phyloP scores from a whole-genome alignment of 2,113 vertebrate species.

The Alectura lathami region DNA sequence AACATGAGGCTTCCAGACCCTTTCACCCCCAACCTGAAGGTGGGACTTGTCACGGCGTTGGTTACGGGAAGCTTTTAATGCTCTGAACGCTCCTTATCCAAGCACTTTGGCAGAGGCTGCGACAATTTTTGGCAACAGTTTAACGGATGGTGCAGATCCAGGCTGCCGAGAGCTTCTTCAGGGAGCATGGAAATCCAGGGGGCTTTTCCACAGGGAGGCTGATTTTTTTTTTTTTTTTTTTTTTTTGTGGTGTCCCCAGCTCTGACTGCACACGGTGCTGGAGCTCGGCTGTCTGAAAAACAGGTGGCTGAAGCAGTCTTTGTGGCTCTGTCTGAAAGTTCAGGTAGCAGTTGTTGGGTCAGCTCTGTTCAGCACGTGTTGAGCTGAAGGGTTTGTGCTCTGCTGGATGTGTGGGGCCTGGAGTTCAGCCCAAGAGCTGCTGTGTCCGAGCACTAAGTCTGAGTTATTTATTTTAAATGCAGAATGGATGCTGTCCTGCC shows the following conservation, averaged over 20 bases:
- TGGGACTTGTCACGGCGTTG: slow-evolving; percentile 44
- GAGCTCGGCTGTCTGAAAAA: neutral
- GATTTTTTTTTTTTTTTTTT: no score
- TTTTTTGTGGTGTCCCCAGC: no score
- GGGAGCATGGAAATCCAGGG: neutral
- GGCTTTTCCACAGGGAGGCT: neutral
- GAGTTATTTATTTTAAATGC: neutral
- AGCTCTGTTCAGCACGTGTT: neutral
- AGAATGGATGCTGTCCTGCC: neutral
- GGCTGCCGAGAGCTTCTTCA: neutral
- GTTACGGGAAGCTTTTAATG: neutral
- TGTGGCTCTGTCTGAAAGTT: neutral
- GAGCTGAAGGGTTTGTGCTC: neutral
- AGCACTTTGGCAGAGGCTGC: neutral
- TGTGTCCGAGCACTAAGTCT: neutral
- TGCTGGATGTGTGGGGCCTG: accelerated
- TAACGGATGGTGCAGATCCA: neutral
- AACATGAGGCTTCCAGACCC: slow-evolving; percentile 99
- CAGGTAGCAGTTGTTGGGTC: neutral
- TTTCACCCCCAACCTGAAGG: slow-evolving; percentile 98
- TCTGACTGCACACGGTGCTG: neutral
- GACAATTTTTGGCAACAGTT: neutral
- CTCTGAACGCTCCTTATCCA: neutral
- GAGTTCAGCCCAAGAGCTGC: neutral
- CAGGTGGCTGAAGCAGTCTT: neutral